Evolutionary conservation across 2,888 invertebrate species (phyloP).

Genomic region (Nymphalis urticae): DNA sequence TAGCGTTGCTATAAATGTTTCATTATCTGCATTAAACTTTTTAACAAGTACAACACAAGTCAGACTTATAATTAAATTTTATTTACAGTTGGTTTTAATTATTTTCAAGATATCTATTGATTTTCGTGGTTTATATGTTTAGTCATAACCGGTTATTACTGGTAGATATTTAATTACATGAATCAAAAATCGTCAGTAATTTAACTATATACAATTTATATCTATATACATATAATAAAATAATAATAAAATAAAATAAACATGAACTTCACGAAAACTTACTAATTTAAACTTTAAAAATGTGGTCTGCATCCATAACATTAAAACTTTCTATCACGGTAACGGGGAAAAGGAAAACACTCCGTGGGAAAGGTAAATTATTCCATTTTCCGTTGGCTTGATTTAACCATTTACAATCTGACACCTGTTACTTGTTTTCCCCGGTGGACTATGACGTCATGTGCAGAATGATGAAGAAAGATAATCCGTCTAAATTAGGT

Average conservation of each 20-base stretch:
- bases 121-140: slow-evolving; percentile 6
- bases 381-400: slow-evolving; percentile 45
- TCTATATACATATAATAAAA: background rate
- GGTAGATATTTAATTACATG: background rate
- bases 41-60: background rate
- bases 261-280: background rate
- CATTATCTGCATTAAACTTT: background rate
- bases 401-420: slow-evolving; percentile 51
- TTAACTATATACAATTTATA: no score
- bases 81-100: background rate
- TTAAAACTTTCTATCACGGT: background rate
- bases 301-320: background rate
- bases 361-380: background rate
- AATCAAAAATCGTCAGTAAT: background rate
- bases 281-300: background rate
- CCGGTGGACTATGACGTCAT: slow-evolving; percentile 69
- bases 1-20: background rate
- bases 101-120: background rate
- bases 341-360: background rate
- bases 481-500: slow-evolving; percentile 52
- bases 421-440: slow-evolving; percentile 72
- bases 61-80: background rate
- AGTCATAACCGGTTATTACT: slow-evolving; percentile 8
- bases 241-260: background rate
- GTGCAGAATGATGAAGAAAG: slow-evolving; percentile 51